Evolutionary conservation across 2,113 vertebrate species (phyloP).

Genomic region (Eudorcas thomsonii): DNA sequence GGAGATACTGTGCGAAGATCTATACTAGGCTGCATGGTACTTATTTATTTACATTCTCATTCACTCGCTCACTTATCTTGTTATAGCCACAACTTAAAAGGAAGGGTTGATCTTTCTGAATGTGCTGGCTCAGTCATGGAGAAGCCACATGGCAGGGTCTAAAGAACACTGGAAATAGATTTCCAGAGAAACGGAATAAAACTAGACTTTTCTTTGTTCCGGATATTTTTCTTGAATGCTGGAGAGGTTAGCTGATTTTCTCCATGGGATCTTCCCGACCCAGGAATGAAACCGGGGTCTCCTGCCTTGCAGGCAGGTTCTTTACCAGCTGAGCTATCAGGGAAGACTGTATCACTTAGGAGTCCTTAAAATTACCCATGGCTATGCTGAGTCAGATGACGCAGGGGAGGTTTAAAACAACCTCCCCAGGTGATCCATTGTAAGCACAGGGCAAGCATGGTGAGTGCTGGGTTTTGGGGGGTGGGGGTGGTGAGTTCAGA

Average conservation of each 20-base stretch:
- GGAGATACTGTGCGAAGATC: not conserved
- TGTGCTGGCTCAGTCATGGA: not conserved
- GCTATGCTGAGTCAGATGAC: not conserved
- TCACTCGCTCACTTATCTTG: not conserved
- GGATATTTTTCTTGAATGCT: not conserved
- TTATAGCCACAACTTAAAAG: not conserved
- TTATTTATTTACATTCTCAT: not conserved
- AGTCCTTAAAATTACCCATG: not conserved
- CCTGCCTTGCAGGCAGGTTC: not conserved
- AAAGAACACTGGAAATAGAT: not conserved
- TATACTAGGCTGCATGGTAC: not conserved
- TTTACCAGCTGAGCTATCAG: not conserved
- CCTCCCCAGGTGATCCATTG: not conserved
- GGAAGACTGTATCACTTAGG: not conserved
- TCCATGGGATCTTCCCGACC: not conserved
- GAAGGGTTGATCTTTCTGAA: not conserved
- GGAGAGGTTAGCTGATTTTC: not conserved
- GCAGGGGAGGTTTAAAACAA: not conserved
- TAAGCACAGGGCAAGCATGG: not conserved
- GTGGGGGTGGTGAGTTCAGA: not conserved
- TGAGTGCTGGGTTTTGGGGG: not conserved
- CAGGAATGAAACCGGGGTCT: not conserved
- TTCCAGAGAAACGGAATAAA: not conserved
- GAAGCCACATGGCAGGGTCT: not conserved
- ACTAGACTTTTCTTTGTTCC: not conserved